These are phyloP conservation scores for Pelochelys cantorii DNA, from an alignment of 2,797 vertebrate genomes.

Conservation along the genomic window DNA sequence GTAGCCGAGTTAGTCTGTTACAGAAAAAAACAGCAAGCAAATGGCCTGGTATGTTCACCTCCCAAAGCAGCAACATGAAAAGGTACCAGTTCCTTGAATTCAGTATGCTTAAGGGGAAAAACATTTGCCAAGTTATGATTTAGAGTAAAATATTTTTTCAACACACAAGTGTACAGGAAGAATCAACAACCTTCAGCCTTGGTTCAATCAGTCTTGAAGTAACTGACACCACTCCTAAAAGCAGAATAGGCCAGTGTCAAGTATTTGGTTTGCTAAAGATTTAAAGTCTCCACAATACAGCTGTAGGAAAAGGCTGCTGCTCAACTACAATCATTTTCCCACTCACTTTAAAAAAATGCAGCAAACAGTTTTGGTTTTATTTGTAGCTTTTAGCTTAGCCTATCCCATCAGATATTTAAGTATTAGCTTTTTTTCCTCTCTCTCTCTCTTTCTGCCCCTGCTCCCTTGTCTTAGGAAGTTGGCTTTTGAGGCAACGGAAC, in stretches of 20 bases:
- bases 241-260: not conserved
- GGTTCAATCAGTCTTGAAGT: not conserved
- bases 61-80: not conserved
- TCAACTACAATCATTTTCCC: not conserved
- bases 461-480: not conserved
- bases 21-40: no score
- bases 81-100: not conserved
- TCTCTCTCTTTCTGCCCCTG: not conserved
- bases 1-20: no score
- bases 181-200: not conserved
- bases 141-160: not conserved
- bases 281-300: not conserved
- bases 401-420: not conserved
- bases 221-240: not conserved
- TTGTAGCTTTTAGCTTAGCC: not conserved
- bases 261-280: not conserved
- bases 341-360: not conserved
- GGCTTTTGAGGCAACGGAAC: rapidly evolving
- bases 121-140: not conserved
- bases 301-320: not conserved
- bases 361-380: not conserved
- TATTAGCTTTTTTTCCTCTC: not conserved
- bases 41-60: no score
- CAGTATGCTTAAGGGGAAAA: not conserved
- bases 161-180: not conserved